Evolutionary conservation across 2,888 invertebrate genomes (phyloP).

Genomic region (Harpalus rufipes): DNA sequence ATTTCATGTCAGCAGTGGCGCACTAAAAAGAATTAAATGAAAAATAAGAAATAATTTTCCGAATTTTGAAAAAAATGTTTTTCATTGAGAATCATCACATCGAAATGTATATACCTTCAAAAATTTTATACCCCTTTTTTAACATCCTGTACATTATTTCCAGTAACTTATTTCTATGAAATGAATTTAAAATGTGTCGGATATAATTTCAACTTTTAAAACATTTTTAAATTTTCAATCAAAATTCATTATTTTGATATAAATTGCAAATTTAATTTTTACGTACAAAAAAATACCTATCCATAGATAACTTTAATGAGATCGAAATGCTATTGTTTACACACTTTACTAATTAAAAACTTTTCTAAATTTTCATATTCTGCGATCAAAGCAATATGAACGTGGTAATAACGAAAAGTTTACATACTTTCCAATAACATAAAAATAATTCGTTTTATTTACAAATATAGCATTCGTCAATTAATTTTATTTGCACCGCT

Average conservation of each 20-base stretch:
- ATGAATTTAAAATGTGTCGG: not conserved
- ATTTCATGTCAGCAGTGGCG: too few species aligned
- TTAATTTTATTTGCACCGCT: not conserved
- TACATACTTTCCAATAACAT: not conserved
- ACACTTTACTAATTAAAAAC: not conserved
- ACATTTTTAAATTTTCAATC: conserved; percentile 4
- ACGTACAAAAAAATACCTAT: not conserved
- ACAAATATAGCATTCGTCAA: not conserved
- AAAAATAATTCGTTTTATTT: not conserved
- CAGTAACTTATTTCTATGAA: not conserved
- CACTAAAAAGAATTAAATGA: too few species aligned
- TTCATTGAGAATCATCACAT: too few species aligned
- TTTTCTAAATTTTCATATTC: not conserved
- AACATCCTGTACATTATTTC: not conserved
- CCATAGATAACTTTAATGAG: not conserved
- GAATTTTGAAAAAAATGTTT: too few species aligned
- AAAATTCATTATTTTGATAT: conserved; percentile 9
- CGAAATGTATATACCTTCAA: too few species aligned
- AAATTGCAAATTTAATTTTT: not conserved
- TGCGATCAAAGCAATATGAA: not conserved
- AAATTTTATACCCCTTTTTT: too few species aligned
- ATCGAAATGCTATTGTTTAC: not conserved
- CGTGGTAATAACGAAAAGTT: not conserved
- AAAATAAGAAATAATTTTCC: too few species aligned
- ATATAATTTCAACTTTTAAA: conserved; percentile 11